Evolutionary conservation across 1,140 invertebrate species (phyloP), one percentile per base, ranked within the genome.

Genomic region (Temnothorax curvispinosus): DNA sequence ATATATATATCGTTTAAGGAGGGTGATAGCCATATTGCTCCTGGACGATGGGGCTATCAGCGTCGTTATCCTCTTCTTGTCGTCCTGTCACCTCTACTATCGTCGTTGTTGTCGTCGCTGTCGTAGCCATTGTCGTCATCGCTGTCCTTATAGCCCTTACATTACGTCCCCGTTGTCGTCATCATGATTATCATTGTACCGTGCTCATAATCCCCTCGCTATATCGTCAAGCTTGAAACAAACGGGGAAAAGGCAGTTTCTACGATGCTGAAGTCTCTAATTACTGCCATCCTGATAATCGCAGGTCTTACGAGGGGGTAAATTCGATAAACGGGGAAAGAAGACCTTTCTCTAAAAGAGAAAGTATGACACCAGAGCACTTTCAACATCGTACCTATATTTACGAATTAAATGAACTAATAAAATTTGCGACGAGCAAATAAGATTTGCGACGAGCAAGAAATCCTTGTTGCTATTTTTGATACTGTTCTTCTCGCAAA

Each of bases 71-170:
- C 62, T 69, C 77, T 71, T 71, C 77, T 81, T 81, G 67, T 74
- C 47, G 67, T 74, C 67, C 41, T 74, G 80, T 82, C 67, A 81
- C 11, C 80, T 71, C 80, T 82, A 41, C 38, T 58, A 82, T 74
- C 80, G 41, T 47, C 80, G 67, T 2, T 74, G 67, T 82, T 58
- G 80, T 82, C 80, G 80, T 44, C 18, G 80, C 41, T 82, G 80
- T 82, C 80, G 80, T 74, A 58, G 27, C 80, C 80, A 82, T 82
- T 82, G 80, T 74, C 80, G 80, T 82, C 80, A 82, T 74, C 67
- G 54, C 11, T 41, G 54, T 60, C 67, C 67, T 74, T 74, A 82
- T 69, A 82, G 27, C 80, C 54, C 65, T 54, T 82, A 74, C 67
- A 74, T 82, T 82, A 74, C 80, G 67, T 82, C 38, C 67, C 41